Base-by-base conservation (phyloP, 1,140 invertebrate genomes). In the Drosophila lini region DNA sequence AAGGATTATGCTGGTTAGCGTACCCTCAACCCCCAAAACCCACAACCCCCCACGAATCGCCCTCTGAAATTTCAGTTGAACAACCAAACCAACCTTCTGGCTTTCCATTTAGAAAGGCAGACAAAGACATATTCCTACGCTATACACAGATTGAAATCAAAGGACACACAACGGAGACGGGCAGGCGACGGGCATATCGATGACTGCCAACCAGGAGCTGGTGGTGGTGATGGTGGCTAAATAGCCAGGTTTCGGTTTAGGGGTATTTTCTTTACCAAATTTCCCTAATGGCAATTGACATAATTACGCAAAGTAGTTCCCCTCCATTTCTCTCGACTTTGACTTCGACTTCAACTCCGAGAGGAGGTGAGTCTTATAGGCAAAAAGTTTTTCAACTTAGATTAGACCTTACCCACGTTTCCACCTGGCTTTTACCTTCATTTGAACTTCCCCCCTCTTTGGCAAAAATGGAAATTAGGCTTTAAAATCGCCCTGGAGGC, bases 241-340 rank as follows among this genome's bases (percentile, higher is more conserved):
- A 19, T 69, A 8, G 65, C 28, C 28, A 5, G 50, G 41, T 34
- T 41, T 65, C 36, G 25, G 60, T 42, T 41, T 65, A 47, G 34
- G 60, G 42, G 42, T 67, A 50, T 69, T 69, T 69, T 36, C 41
- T n/a, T 25, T 56, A 19, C 42, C 36, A 31, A 53, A 50, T 56
- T 58, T 63, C 34, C 77, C 74, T 88, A 83, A 89, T 89, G 80
- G 73, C 80, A 83, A 84, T 88, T 88, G 84, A 89, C 80, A 89
- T 88, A 88, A 88, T 88, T 88, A 89, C 80, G 84, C 74, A 89
- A 88, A 88, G 84, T 88, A 88, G 84, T 89, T 80, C 80, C 77
- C 40, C 53, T 48, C 68, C 65, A 31, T 48, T 41, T 48, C 65
- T 16, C 22, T 22, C 32, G 41, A 45, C 62, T 62, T 65, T 58